Base-by-base conservation (phyloP, 2,113 vertebrate genomes). In the Sitta europaea region DNA sequence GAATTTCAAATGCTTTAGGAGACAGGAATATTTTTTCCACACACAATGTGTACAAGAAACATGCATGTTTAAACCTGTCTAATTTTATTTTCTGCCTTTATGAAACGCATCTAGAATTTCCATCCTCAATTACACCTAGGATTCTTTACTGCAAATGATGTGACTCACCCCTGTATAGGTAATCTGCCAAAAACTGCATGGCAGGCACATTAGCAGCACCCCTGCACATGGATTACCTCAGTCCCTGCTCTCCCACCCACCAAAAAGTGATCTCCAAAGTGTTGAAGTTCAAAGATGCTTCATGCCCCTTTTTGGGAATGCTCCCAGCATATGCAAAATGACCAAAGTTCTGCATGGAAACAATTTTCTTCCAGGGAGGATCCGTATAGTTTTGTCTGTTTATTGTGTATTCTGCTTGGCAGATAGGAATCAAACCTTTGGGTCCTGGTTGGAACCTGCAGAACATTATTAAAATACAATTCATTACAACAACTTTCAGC, bases 11-110 rank as follows among this genome's bases (percentile, higher is more conserved):
- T 21, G n/a, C 51, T 75, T 88, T 43, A 85, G n/a, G 65, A 91
- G 73, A 82, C 8, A 36, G 12, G 25, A 82, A 22, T 59, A 45
- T 79, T 75, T 92, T 82, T 53, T 68, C 66, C 6, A 16, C 22
- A 45, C 25, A 72, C 33, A 68, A 36, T n/a, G 31, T 4, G 6
- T 57, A 81, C 57, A 73, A 73, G 94, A 88, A 4, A 2, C 43
- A 86, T 19, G 57, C 86, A 51, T 36, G 92, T 57, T 91, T 67
- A 80, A 90, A 48, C 95, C 68, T 51, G 91, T 24, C 79, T 63
- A 55, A 96, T 94, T 92, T 89, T 63, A 72, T 81, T 70, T 78
- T 71, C 78, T 57, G 65, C 43, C 83, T 89, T 78, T 78, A 74
- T 65, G 89, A 94, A 95, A 91, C 0, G 0, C 71, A 94, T 80